These are phyloP conservation scores for Danio aesculapii DNA, from an alignment of 2,797 vertebrate genomes.

Conservation along the genomic window DNA sequence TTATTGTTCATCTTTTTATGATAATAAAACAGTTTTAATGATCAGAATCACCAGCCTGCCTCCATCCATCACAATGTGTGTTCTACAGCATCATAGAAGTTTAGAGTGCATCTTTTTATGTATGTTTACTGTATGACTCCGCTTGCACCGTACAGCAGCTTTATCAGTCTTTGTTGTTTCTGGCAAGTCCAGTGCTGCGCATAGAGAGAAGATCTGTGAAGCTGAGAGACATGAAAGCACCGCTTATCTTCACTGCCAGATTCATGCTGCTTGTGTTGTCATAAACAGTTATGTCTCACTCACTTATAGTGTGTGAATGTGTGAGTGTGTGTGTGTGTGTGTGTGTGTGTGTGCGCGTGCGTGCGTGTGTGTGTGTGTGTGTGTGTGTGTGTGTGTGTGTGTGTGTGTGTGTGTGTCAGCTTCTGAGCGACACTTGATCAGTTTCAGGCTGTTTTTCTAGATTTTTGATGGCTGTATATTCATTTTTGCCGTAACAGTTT, in stretches of 20 bases:
- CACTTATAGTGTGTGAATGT: not conserved
- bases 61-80: conserved; percentile 1
- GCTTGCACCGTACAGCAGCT: not conserved
- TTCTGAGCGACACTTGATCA: conserved; percentile 9
- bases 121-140: not conserved
- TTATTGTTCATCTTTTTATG: not conserved
- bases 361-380: no score
- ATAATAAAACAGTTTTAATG: not conserved
- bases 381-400: no score
- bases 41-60: not conserved
- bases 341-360: no score
- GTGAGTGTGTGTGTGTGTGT: no score
- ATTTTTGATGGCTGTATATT: not conserved
- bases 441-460: conserved; percentile 1
- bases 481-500: not conserved
- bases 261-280: conserved; percentile 25
- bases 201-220: not conserved
- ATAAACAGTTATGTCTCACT: not conserved
- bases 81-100: not conserved
- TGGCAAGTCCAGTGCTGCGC: conserved; percentile 1
- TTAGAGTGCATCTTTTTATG: not conserved
- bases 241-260: conserved; percentile 21
- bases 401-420: not conserved
- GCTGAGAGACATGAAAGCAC: conserved; percentile 13
- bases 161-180: conserved; percentile 14